phyloP scores from a whole-genome alignment of 37 sponge, comb jelly and placozoan species.

The Spongilla lacustris region DNA sequence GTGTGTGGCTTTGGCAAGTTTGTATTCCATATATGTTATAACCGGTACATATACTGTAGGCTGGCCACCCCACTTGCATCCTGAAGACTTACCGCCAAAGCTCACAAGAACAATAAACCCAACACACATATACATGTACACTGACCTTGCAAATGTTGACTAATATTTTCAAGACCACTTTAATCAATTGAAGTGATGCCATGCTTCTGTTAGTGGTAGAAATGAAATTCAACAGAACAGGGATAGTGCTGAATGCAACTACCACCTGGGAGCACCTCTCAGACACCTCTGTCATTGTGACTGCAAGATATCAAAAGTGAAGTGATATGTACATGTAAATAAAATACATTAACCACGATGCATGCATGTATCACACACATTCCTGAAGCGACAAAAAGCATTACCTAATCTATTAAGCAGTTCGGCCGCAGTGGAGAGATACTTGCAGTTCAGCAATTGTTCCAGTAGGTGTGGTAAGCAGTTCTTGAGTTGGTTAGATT shows the following conservation, averaged over 20 bases:
- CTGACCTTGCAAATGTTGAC: constrained; percentile 59
- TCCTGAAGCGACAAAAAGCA: too few relatives aligned
- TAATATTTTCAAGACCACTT: constrained; percentile 39
- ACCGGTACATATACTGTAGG: too few relatives aligned
- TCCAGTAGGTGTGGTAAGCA: constrained; percentile 47
- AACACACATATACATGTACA: not conserved
- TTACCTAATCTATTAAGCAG: constrained; percentile 55
- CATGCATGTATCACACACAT: too few relatives aligned
- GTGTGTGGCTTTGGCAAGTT: too few relatives aligned
- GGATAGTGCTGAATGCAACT: constrained; percentile 24
- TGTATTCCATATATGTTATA: too few relatives aligned
- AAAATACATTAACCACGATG: not conserved
- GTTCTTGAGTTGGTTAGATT: constrained; percentile 12
- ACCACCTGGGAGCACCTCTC: constrained; percentile 41
- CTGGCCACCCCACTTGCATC: not conserved
- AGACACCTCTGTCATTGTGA: constrained; percentile 59
- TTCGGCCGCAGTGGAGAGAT: constrained; percentile 60
- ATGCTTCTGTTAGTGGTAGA: constrained; percentile 48
- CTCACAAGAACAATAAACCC: not conserved
- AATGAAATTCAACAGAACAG: constrained; percentile 35
- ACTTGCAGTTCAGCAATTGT: constrained; percentile 39
- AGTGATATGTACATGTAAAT: not conserved
- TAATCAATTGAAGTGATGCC: constrained; percentile 48
- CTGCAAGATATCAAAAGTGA: too few relatives aligned
- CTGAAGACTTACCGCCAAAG: too few relatives aligned